These are phyloP conservation scores for Catharus minimus DNA, from an alignment of 2,113 vertebrate genomes.

Conservation along the genomic window DNA sequence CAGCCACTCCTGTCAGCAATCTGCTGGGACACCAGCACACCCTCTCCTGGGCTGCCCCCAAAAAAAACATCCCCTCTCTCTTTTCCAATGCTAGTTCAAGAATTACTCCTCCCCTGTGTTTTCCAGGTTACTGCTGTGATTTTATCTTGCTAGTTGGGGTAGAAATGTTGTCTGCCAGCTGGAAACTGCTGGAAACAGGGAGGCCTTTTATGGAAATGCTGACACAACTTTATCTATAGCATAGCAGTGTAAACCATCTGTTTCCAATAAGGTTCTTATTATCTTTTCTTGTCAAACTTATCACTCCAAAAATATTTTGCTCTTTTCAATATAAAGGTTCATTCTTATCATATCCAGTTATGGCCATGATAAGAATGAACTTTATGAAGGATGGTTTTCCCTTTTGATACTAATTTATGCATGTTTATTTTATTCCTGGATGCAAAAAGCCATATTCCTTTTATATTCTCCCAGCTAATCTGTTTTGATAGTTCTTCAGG, in stretches of 20 bases:
- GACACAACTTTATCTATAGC: slow-evolving; percentile 38
- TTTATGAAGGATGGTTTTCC: neutral
- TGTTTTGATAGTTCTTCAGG: neutral
- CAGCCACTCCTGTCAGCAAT: neutral
- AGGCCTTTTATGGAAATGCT: slow-evolving; percentile 33
- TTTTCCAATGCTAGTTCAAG: neutral
- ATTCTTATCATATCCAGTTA: neutral
- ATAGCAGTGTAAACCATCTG: slow-evolving; percentile 39
- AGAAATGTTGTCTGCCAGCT: slow-evolving; percentile 12
- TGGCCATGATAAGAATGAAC: neutral
- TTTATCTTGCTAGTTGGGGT: neutral
- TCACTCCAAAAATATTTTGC: slow-evolving; percentile 39
- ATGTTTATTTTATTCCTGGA: neutral
- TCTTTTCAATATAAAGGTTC: neutral
- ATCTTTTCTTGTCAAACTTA: slow-evolving; percentile 63
- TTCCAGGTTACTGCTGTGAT: neutral
- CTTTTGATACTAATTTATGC: neutral
- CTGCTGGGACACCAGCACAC: neutral
- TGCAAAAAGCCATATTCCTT: neutral
- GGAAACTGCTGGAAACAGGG: neutral
- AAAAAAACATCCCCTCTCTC: neutral
- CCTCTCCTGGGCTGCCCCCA: neutral
- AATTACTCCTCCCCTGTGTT: neutral
- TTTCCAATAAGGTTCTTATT: slow-evolving; percentile 62
- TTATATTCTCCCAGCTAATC: neutral